Base-by-base conservation (phyloP, 2,113 vertebrate genomes). In the Sebastes schlegelii region DNA sequence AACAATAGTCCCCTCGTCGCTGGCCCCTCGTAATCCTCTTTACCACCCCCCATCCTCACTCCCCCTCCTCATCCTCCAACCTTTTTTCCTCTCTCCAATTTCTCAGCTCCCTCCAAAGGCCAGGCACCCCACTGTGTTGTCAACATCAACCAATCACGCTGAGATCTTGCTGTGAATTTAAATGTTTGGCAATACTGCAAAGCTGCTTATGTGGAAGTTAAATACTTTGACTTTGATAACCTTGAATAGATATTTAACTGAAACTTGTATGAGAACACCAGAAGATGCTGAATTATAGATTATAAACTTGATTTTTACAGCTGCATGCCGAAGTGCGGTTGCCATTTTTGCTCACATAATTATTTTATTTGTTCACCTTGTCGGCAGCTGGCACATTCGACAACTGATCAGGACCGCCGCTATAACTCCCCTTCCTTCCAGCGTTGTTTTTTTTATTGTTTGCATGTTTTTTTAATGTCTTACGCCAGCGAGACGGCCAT, bases 1-100 rank as follows among this genome's bases (percentile, higher is more conserved):
- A 91, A 95, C 94, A 95, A 95, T 91, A 84, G 88, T 16, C 70
- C 77, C 87, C 89, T 91, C 83, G 2, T 72, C 45, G 60, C 77
- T 51, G 91, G 90, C 90, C 90, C 81, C 93, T 88, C 84, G 23
- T 95, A 95, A 95, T 95, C 93, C 93, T 85, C 84, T 92, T 85
- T 89, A 79, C 57, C 45, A 46, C 42, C 78, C 77, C 77, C 72
- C 34, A 49, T 12, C 55, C 69, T 78, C 73, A 14, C 52, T 19
- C 52, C 23, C 43, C 54, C 49, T 8, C 73, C 23, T 71, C 34
- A 34, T 34, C 34, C 34, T 34, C 34, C 34, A 34, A 34, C 34
- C 34, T 34, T 34, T 23, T 76, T 86, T 65, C 57, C 73, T 78
- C 73, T 54, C 57, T 73, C 43, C 74, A 61, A n/a, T 63, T 68